phyloP scores from a whole-genome alignment of 1,140 invertebrate genomes.

The Pseudomyrmex sp. region DNA sequence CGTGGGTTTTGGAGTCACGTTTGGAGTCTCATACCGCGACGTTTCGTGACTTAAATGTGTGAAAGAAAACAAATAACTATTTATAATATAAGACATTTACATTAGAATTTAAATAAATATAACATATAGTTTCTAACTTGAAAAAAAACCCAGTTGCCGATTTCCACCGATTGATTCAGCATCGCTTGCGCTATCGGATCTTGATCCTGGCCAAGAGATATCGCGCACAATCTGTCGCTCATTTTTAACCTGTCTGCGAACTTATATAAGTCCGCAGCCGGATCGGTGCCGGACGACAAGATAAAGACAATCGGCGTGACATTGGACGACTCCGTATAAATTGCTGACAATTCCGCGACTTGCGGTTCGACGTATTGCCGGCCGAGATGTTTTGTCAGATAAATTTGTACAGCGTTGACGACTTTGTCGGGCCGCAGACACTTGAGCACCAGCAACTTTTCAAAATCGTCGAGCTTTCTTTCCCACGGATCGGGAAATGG shows the following conservation, averaged over 20 bases:
- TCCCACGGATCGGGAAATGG: slow-evolving; percentile 87
- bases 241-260: slow-evolving; percentile 88
- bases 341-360: slow-evolving; percentile 87
- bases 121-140: slow-evolving; percentile 79
- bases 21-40: too few species aligned
- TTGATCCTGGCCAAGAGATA: slow-evolving; percentile 91
- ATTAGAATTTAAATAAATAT: too few species aligned
- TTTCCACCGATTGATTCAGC: slow-evolving; percentile 87
- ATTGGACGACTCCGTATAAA: slow-evolving; percentile 88
- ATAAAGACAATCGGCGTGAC: slow-evolving; percentile 89
- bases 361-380: slow-evolving; percentile 89
- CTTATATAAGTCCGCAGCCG: slow-evolving; percentile 87
- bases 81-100: too few species aligned
- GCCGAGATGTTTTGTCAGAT: slow-evolving; percentile 87
- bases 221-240: slow-evolving; percentile 86
- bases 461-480: slow-evolving; percentile 87
- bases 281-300: slow-evolving; percentile 90
- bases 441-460: slow-evolving; percentile 90
- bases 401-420: slow-evolving; percentile 89
- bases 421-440: slow-evolving; percentile 91
- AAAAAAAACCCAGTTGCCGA: slow-evolving; percentile 89
- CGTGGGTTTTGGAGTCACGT: too few species aligned
- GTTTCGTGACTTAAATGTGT: too few species aligned
- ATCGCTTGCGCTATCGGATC: slow-evolving; percentile 88
- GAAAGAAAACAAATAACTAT: too few species aligned